Evolutionary conservation across 2,888 invertebrate genomes (phyloP), one percentile per base, ranked within the genome.

Genomic region (Carpatolechia fugitivella): DNA sequence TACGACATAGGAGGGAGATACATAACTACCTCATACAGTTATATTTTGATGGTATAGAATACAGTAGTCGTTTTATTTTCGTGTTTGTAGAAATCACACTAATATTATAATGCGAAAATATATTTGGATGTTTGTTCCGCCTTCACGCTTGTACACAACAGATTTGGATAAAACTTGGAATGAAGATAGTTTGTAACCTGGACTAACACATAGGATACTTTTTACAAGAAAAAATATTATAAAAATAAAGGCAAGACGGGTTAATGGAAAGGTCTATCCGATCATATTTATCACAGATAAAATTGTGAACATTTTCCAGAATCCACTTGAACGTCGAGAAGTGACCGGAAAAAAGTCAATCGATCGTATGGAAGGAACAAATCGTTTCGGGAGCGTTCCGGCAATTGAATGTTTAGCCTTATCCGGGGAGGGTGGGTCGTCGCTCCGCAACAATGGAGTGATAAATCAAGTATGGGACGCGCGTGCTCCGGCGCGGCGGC

Each of bases 391-490:
- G 80, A 82, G 80, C 81, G 80, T 83, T 80, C 85, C 83, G 83
- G 81, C 83, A 83, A 87, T 88, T 85, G 85, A 87, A 87, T 86
- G 83, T 88, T 88, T 86, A 84, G 83, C 80, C 76, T 84, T 85
- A 86, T 86, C 86, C 86, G 85, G 80, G 71, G 75, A 76, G 84
- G 82, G 85, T 79, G 82, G 82, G 79, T 81, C 80, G 82, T 73
- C 79, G 80, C 78, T 79, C 77, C 77, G 76, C 76, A 83, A 89
- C 88, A 89, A 89, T 89, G 83, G 85, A 86, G 83, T 83, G 83
- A 88, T 89, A 89, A 89, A 89, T 89, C 89, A 88, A 82, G 89
- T 85, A 86, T 87, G 88, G 82, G 79, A 70, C 78, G 83, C 88
- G 86, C 85, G 86, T 87, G 85, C 86, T 80, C 64, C 69, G n/a